Base-by-base conservation (phyloP, 2,888 invertebrate genomes). In the Ditylenchus weischeri region DNA sequence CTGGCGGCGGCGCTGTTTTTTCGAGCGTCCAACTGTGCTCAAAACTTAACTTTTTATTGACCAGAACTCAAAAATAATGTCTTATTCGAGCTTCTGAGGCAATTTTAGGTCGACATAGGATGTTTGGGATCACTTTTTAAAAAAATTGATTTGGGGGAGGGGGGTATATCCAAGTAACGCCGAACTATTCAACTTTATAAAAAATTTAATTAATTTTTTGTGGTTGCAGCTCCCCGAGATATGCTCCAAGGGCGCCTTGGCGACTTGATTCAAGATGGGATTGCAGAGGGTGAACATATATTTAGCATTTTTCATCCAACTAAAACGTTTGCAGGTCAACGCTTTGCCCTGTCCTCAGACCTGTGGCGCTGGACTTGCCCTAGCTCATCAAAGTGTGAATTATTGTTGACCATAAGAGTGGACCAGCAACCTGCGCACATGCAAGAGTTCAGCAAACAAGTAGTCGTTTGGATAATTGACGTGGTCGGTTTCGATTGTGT, bases 211-310 rank as follows among this genome's bases (percentile, higher is more conserved):
- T 50, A 21, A 50, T 50, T 18, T 21, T 4, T 19, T 50, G 50
- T 50, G 50, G 18, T 50, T 50, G 18, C 6, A 50, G 50, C 21
- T 2, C 21, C 50, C n/a, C 18, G 51, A 68, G 62, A 64, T 11
- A 76, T 74, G 67, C 69, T 79, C 35, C 77, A 74, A 38, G 73
- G 75, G 59, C 69, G 71, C 67, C 65, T 79, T 51, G 75, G 74
- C 21, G 70, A 70, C 47, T 71, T 79, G 35, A 76, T 79, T 38
- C 75, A 78, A 57, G 76, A 78, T 69, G 79, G 79, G 64, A 75
- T 78, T 18, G 71, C 72, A 0, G 77, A 79, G 62, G 77, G 77
- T 54, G 29, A 29, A 29, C 3, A 4, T 29, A 29, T 5, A 29
- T 29, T 29, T 29, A 2, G 29, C 29, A 29, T 5, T 29, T 29